A percentile compares a stretch with the other conserved stretches of the same genome.
phyloP scores from a whole-genome alignment of 2,113 vertebrate genomes.

The Ceuthmochares aereus region DNA sequence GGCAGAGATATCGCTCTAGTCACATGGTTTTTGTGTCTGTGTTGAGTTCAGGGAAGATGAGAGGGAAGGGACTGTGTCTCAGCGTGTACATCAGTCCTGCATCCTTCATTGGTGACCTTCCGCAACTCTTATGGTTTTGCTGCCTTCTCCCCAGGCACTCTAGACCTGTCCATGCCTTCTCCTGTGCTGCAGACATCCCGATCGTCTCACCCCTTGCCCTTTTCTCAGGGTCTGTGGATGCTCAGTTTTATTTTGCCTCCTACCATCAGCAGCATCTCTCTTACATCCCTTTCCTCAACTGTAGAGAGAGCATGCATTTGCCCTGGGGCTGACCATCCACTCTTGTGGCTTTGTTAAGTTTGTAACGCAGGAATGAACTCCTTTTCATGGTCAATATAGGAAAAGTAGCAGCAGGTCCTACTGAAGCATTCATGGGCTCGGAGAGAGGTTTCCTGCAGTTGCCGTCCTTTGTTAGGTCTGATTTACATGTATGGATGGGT shows the following conservation, averaged over 20 bases:
- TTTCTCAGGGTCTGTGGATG: background rate
- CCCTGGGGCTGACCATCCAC: background rate
- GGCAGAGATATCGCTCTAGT: background rate
- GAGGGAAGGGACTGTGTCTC: accelerated
- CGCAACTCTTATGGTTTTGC: background rate
- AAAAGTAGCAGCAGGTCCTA: background rate
- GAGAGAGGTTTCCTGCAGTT: background rate
- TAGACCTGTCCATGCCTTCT: accelerated
- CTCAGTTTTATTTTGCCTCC: background rate
- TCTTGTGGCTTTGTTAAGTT: background rate
- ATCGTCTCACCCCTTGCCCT: background rate
- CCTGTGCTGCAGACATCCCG: accelerated
- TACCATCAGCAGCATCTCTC: background rate
- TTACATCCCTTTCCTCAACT: background rate
- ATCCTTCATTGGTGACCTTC: background rate
- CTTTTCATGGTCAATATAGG: background rate
- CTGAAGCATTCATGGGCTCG: background rate
- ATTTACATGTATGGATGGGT: accelerated
- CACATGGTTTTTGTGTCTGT: accelerated
- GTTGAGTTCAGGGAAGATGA: background rate
- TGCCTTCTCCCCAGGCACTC: background rate
- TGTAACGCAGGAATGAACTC: accelerated
- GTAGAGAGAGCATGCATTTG: accelerated
- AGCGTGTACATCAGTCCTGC: background rate
- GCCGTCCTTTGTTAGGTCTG: accelerated